These are phyloP conservation scores for Thumatha senex DNA, from an alignment of 2,888 invertebrate genomes.

Conservation along the genomic window DNA sequence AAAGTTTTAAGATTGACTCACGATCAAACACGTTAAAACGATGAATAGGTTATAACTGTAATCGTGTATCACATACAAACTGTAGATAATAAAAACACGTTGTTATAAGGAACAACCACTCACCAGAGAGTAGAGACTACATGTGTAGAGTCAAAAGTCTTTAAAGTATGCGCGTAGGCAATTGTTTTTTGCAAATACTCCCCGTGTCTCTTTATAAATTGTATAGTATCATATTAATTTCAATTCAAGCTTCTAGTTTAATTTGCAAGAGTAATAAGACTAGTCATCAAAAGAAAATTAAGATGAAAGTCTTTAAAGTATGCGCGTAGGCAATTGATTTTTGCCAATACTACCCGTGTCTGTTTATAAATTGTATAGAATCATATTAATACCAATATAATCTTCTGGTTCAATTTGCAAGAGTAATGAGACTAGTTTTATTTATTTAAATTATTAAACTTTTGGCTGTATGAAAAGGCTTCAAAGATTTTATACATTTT, in stretches of 20 bases:
- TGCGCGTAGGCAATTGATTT: background rate
- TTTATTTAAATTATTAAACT: too few species aligned
- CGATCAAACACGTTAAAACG: slow-evolving; percentile 13
- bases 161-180: background rate
- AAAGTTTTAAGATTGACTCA: slow-evolving; percentile 42
- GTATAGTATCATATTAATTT: too few species aligned
- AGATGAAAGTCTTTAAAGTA: background rate
- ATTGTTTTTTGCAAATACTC: background rate
- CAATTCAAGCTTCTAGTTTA: background rate
- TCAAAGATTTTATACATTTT: too few species aligned
- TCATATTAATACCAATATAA: background rate
- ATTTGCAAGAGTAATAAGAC: too few species aligned
- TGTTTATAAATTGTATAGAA: too few species aligned
- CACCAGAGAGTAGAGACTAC: background rate
- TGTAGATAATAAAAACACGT: background rate
- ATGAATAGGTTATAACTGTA: slow-evolving; percentile 1
- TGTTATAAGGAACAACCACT: background rate
- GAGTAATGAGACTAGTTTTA: too few species aligned
- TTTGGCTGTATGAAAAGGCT: too few species aligned
- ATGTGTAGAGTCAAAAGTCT: background rate
- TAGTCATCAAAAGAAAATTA: too few species aligned
- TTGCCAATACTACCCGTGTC: too few species aligned
- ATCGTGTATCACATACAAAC: background rate
- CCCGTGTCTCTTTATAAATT: too few species aligned
- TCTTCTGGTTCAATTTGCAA: background rate